Conservation (phyloP, 1,140 invertebrate species). For the Leptopilina clavipes region DNA sequence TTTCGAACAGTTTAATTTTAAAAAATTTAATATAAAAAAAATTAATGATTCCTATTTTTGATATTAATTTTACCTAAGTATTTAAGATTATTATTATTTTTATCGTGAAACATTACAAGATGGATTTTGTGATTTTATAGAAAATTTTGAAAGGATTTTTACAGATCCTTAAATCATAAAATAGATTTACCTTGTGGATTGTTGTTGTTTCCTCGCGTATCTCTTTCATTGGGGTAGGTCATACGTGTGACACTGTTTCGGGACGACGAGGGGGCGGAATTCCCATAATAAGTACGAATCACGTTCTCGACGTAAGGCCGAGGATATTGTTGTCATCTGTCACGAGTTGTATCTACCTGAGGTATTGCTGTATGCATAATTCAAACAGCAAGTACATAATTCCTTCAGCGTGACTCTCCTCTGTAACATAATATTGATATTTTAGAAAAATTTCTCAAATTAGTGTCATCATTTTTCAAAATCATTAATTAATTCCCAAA, state of each 20-base stretch:
- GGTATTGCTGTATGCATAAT: slow-evolving; percentile 33
- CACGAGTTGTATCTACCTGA: slow-evolving; percentile 30
- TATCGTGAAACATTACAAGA: neutral
- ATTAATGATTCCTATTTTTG: too few relatives aligned
- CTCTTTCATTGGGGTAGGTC: slow-evolving; percentile 51
- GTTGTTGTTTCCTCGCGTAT: slow-evolving; percentile 40
- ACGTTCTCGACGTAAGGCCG: slow-evolving; percentile 32
- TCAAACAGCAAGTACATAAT: slow-evolving; percentile 27
- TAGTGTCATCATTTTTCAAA: slow-evolving; percentile 17
- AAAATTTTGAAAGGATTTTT: neutral
- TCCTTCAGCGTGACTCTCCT: slow-evolving; percentile 17
- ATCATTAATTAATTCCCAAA: too few relatives aligned
- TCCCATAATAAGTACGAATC: slow-evolving; percentile 28
- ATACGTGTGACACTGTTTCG: slow-evolving; percentile 34
- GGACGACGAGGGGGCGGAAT: slow-evolving; percentile 37
- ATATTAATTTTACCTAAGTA: too few relatives aligned
- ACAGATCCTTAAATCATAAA: neutral
- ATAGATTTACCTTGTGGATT: slow-evolving; percentile 17
- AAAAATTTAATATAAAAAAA: too few relatives aligned
- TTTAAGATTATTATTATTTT: too few relatives aligned
- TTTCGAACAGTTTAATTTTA: too few relatives aligned
- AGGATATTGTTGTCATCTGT: slow-evolving; percentile 29
- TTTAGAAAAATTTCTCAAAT: neutral
- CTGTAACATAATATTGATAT: slow-evolving; percentile 8
- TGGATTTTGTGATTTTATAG: neutral